Conservation (phyloP, 2,888 invertebrate genomes). For the Latrodectus elegans region DNA sequence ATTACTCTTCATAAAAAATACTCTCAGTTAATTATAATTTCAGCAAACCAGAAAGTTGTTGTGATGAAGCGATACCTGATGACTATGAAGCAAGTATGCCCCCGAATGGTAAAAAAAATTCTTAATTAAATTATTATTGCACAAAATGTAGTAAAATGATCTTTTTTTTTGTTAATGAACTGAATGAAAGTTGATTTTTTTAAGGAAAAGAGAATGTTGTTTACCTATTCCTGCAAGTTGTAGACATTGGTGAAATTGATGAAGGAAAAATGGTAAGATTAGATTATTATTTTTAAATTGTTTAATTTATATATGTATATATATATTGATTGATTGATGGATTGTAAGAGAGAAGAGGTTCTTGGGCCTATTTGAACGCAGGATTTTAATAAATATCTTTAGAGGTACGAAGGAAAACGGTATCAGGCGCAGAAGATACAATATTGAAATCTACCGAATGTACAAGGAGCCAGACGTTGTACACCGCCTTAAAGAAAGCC, state of each 20-base stretch:
- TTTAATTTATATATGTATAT: no score
- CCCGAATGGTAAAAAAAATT: background rate
- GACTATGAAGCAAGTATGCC: background rate
- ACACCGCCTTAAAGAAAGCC: no score
- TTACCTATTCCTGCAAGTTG: background rate
- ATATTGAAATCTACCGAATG: no score
- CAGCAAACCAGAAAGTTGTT: background rate
- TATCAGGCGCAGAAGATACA: no score
- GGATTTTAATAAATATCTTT: no score
- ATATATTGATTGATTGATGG: no score
- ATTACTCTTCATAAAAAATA: no score
- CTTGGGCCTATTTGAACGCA: no score
- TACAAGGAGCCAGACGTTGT: no score
- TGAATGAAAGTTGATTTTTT: background rate
- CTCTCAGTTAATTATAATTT: background rate
- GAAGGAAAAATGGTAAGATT: background rate
- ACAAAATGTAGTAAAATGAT: background rate
- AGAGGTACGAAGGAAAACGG: no score
- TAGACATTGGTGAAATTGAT: background rate
- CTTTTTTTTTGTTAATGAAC: background rate
- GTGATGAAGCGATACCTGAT: background rate
- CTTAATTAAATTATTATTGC: background rate
- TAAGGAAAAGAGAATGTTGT: background rate
- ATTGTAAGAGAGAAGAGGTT: no score
- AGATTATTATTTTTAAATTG: no score